These are phyloP conservation scores for Erythrocercus mccallii DNA, from an alignment of 2,113 vertebrate genomes.

Conservation along the genomic window DNA sequence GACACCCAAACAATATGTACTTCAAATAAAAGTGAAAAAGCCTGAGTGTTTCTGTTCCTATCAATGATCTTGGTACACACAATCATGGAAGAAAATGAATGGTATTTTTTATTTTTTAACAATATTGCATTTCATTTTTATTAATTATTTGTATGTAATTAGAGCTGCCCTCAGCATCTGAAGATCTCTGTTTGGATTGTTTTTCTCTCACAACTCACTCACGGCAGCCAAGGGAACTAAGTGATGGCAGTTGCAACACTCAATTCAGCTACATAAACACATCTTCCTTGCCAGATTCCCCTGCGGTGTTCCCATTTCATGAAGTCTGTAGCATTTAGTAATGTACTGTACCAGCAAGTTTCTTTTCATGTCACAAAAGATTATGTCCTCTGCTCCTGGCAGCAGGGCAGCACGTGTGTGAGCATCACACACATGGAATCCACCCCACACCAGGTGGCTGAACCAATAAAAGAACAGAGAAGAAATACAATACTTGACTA, in stretches of 20 bases:
- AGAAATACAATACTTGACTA: background rate
- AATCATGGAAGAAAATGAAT: background rate
- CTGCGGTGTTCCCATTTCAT: conserved; percentile 46
- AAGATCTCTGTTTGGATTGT: conserved; percentile 46
- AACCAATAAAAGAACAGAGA: background rate
- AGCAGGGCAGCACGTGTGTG: background rate
- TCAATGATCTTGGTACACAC: background rate
- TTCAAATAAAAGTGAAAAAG: background rate
- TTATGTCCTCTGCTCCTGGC: conserved; percentile 8
- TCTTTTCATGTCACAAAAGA: conserved; percentile 44
- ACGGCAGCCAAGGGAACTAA: conserved; percentile 60
- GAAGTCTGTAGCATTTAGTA: conserved; percentile 48
- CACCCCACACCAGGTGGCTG: background rate
- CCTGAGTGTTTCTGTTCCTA: background rate
- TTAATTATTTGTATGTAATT: conserved; percentile 39
- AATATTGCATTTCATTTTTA: background rate
- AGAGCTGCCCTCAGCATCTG: conserved; percentile 33
- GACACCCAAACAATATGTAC: background rate
- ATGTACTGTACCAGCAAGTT: conserved; percentile 43
- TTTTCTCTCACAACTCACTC: conserved; percentile 39
- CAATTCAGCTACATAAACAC: conserved; percentile 62
- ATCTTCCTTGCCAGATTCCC: conserved; percentile 60
- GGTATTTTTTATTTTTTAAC: background rate
- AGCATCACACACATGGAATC: conserved; percentile 20
- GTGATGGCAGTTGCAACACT: conserved; percentile 63